phyloP scores from a whole-genome alignment of 1,140 invertebrate genomes.

The Homarus americanus region DNA sequence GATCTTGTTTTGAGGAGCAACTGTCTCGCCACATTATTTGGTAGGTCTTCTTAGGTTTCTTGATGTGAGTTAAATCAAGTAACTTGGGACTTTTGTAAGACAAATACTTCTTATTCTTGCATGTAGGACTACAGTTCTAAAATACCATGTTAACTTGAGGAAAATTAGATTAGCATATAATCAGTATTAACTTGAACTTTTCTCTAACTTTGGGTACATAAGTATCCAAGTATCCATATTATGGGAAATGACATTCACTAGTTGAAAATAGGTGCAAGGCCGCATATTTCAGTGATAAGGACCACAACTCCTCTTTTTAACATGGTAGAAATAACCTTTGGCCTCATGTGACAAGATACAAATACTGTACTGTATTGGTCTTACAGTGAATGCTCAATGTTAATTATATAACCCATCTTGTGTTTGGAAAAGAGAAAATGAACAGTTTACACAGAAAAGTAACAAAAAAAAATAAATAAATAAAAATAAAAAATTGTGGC shows the following conservation, averaged over 20 bases:
- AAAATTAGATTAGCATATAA: neutral
- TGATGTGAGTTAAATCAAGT: neutral
- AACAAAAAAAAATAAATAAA: too few relatives aligned
- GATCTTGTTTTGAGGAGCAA: conserved; percentile 22
- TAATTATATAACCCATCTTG: neutral
- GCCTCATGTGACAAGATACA: neutral
- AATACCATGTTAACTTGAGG: neutral
- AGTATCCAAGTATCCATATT: neutral
- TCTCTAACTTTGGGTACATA: too few relatives aligned
- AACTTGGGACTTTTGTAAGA: neutral
- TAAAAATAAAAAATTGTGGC: conserved; percentile 10
- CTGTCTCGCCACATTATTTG: neutral
- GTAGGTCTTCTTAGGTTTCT: neutral
- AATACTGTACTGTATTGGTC: neutral
- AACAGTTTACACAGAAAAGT: neutral
- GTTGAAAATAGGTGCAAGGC: neutral
- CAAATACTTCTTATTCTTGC: neutral
- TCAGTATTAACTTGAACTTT: neutral
- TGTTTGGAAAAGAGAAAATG: conserved; percentile 2
- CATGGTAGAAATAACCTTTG: neutral
- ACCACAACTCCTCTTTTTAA: neutral
- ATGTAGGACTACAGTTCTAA: neutral
- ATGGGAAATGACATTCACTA: neutral
- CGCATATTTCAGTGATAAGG: neutral
- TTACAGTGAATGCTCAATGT: neutral